Evolutionary conservation across 1,140 invertebrate genomes (phyloP), one percentile per base, ranked within the genome.

Genomic region (Bombus superbus): DNA sequence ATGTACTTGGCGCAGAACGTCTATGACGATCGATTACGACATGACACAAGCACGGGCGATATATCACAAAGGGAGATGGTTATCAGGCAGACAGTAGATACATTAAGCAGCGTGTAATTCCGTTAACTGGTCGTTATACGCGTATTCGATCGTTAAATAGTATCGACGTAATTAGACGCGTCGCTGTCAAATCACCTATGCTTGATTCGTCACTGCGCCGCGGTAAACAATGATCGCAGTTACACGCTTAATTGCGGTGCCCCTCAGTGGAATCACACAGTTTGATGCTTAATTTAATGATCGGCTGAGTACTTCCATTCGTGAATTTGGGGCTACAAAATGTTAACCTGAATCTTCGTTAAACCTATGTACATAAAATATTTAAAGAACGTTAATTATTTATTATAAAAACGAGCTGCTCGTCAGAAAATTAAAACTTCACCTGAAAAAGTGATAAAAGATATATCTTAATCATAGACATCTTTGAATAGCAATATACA

Each of bases 41-140:
- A 66, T 72, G 81, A 77, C 85, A 77, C 38, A 47, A 28, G 25
- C 47, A 40, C 44, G 40, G 44, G 40, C 66, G 32, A 87, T 90
- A 90, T 72, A 86, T 85, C 81, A 72, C 80, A 85, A 90, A 72
- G 57, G 42, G 76, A 69, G 75, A 47, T 76, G 38, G 75, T 79
- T 86, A 81, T 87, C 84, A 69, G 81, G 35, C 86, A 79, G 86
- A 82, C 83, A 69, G 83, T 88, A n/a, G 88, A 88, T 90, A 76
- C 75, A 90, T 90, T 90, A 90, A 82, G 86, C 79, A 89, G 64
- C 71, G 86, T 87, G 86, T 90, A 90, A 90, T 81, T 82, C 88
- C 68, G 86, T 90, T 90, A 90, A 90, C 90, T 74, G 89, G 72
- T 74, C 79, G 88, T 90, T 90, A 83, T 71, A 86, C 88, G 83